A percentile compares a stretch with the other conserved stretches of the same genome.
phyloP scores from a whole-genome alignment of 2,797 vertebrate species.

The Poeciliopsis infans region DNA sequence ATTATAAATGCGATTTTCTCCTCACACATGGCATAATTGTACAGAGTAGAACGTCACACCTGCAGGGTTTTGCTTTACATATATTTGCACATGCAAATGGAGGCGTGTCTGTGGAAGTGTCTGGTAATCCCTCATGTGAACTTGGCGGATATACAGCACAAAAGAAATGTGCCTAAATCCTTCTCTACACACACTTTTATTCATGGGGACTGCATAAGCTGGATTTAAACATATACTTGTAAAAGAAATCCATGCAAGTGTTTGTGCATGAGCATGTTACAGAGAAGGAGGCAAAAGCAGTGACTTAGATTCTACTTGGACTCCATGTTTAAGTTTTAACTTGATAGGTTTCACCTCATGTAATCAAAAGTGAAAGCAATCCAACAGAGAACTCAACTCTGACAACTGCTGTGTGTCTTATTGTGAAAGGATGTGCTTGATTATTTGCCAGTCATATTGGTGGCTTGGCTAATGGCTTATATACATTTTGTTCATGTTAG shows the following conservation, averaged over 20 bases:
- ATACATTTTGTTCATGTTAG: background rate
- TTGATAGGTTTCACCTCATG: background rate
- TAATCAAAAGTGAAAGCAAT: background rate
- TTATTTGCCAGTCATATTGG: background rate
- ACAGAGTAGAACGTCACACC: background rate
- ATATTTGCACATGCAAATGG: background rate
- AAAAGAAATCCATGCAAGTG: background rate
- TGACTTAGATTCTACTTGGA: background rate
- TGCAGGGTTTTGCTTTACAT: background rate
- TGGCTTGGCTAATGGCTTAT: background rate
- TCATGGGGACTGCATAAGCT: background rate
- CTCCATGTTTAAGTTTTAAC: background rate
- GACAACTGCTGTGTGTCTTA: background rate
- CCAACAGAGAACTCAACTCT: background rate
- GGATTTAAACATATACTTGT: background rate
- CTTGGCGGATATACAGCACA: background rate
- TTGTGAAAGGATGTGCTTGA: background rate
- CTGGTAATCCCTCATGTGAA: background rate
- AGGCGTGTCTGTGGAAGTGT: background rate
- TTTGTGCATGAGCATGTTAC: background rate
- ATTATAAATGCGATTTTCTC: background rate
- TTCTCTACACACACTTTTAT: background rate
- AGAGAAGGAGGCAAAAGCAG: background rate
- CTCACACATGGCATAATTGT: background rate
- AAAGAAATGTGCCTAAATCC: background rate